A percentile compares a stretch with the other conserved stretches of the same genome.
Evolutionary conservation across 2,113 vertebrate genomes (phyloP).

Genomic region (Phycodurus eques): DNA sequence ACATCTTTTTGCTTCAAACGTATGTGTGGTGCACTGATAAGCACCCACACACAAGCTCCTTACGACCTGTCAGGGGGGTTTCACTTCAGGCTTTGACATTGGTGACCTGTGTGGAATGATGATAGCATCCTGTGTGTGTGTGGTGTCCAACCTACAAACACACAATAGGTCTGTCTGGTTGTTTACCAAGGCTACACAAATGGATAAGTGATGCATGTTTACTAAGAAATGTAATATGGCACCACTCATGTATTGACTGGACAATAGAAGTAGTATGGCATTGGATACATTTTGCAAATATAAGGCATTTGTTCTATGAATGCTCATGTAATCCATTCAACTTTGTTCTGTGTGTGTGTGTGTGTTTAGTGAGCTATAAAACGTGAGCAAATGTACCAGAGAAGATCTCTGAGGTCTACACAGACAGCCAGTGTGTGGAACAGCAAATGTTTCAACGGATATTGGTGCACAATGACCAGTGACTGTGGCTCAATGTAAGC

Average conservation of each 20-base stretch:
- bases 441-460: slow-evolving; percentile 8
- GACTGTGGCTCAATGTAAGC: not conserved
- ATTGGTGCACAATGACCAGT: slow-evolving; percentile 9
- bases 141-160: slow-evolving; percentile 31
- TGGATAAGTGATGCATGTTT: slow-evolving; percentile 31
- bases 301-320: slow-evolving; percentile 7
- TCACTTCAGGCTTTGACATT: slow-evolving; percentile 23
- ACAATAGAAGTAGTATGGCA: not conserved
- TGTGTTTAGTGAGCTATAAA: slow-evolving; percentile 30
- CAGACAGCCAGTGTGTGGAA: not conserved
- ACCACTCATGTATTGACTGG: not conserved
- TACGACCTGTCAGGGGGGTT: slow-evolving; percentile 21
- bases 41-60: slow-evolving; percentile 14
- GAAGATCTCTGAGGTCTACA: slow-evolving; percentile 6
- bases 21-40: slow-evolving; percentile 35
- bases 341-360: slow-evolving; percentile 31
- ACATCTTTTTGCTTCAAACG: slow-evolving; percentile 3
- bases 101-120: slow-evolving; percentile 24
- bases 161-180: slow-evolving; percentile 42
- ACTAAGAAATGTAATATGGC: slow-evolving; percentile 38
- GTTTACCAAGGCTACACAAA: slow-evolving; percentile 20
- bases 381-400: slow-evolving; percentile 19
- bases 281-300: not conserved
- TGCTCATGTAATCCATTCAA: slow-evolving; percentile 32
- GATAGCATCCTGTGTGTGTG: slow-evolving; percentile 27